Evolutionary conservation across 1,140 invertebrate genomes (phyloP).

Genomic region (Mylabris phalerata): DNA sequence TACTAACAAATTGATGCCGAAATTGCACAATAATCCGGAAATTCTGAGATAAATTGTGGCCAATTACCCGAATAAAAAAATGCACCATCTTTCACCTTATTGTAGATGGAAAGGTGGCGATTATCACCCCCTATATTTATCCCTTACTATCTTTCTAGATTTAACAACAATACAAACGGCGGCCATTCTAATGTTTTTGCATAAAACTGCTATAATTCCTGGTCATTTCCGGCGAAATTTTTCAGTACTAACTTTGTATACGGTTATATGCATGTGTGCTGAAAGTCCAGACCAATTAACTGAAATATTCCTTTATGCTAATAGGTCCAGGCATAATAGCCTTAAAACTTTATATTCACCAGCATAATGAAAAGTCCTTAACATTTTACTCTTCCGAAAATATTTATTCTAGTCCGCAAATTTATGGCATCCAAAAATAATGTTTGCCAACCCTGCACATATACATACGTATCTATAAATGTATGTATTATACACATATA

Average conservation of each 20-base stretch:
- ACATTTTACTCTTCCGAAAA: slow-evolving; percentile 44
- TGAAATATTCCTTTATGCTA: slow-evolving; percentile 42
- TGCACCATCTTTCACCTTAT: too few species aligned
- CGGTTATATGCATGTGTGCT: slow-evolving; percentile 11
- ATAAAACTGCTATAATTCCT: slow-evolving; percentile 33
- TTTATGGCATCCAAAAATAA: slow-evolving; percentile 45
- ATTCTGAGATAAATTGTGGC: too few species aligned
- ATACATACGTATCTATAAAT: too few species aligned
- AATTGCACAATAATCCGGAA: too few species aligned
- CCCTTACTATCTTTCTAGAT: too few species aligned
- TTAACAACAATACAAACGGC: too few species aligned
- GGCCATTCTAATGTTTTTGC: slow-evolving; percentile 16
- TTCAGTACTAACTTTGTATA: slow-evolving; percentile 8
- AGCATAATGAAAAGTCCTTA: slow-evolving; percentile 44
- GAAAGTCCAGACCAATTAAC: slow-evolving; percentile 37
- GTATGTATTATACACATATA: too few species aligned
- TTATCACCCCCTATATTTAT: too few species aligned
- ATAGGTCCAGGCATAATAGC: slow-evolving; percentile 38
- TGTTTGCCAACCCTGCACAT: slow-evolving; percentile 29
- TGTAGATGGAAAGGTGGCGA: too few species aligned
- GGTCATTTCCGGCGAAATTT: slow-evolving; percentile 30
- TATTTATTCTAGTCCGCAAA: slow-evolving; percentile 44
- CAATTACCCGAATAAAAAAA: too few species aligned
- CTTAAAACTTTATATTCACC: slow-evolving; percentile 41
- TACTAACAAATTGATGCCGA: too few species aligned